Evolutionary conservation across 2,113 vertebrate species (phyloP).

Genomic region (Columba livia): DNA sequence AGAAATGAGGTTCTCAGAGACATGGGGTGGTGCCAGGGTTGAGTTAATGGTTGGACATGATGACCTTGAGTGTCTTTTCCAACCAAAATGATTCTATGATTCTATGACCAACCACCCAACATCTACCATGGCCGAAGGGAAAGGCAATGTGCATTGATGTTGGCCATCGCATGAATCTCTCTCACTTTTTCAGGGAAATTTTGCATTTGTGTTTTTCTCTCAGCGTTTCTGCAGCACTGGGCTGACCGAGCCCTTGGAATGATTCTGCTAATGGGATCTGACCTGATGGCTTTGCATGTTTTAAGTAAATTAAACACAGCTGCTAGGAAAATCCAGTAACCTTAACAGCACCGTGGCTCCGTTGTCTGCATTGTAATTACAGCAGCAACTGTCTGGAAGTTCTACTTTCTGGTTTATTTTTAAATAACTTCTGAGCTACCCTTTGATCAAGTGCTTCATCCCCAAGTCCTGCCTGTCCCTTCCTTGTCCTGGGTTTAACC

Average conservation of each 20-base stretch:
- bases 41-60: too few species aligned
- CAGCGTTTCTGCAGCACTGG: background rate
- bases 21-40: too few species aligned
- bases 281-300: slow-evolving; percentile 60
- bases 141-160: rapidly evolving
- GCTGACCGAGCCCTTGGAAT: background rate
- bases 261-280: slow-evolving; percentile 62
- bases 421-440: slow-evolving; percentile 46
- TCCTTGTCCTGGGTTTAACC: slow-evolving; percentile 25
- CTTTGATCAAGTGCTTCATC: slow-evolving; percentile 50
- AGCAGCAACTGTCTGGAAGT: background rate
- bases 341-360: slow-evolving; percentile 48
- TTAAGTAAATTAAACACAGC: slow-evolving; percentile 69
- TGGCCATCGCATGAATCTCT: background rate
- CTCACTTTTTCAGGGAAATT: background rate
- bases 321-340: slow-evolving; percentile 63
- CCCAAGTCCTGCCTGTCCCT: background rate
- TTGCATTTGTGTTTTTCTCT: background rate
- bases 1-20: too few species aligned
- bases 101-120: rapidly evolving
- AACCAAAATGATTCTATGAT: too few species aligned
- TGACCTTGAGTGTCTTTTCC: background rate
- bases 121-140: rapidly evolving
- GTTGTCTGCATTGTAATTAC: slow-evolving; percentile 60
- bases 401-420: slow-evolving; percentile 66